Conservation (phyloP, 2,888 invertebrate species). For the Dryococelus australis region DNA sequence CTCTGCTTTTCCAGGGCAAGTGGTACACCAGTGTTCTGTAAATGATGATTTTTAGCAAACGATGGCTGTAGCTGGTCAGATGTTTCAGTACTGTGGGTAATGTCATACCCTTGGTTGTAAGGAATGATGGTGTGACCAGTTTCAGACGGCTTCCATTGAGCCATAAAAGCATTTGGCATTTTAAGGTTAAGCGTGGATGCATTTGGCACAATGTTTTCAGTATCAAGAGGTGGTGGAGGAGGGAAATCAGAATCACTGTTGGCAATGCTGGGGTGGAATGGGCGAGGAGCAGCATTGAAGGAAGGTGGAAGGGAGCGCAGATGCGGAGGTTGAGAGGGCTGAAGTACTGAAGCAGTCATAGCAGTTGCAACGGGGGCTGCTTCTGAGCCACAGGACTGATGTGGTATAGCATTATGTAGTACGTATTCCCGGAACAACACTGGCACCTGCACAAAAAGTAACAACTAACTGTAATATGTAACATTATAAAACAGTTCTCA, state of each 20-base stretch:
- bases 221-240: conserved; percentile 10
- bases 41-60: neutral
- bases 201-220: neutral
- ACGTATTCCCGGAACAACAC: conserved; percentile 26
- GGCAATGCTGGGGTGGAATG: conserved; percentile 28
- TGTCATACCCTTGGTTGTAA: neutral
- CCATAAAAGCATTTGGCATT: conserved; percentile 40
- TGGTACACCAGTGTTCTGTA: too few species aligned
- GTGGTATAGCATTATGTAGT: neutral
- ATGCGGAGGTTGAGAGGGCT: conserved; percentile 37
- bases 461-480: neutral
- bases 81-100: neutral
- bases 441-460: conserved; percentile 33
- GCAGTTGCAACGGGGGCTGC: neutral
- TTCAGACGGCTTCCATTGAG: conserved; percentile 22
- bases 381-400: neutral
- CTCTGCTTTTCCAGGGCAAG: neutral
- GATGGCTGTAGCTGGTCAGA: neutral
- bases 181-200: conserved; percentile 29
- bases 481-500: too few species aligned
- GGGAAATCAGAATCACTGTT: conserved; percentile 39
- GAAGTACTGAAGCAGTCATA: conserved; percentile 31
- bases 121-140: neutral
- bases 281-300: conserved; percentile 36
- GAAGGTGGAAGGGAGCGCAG: conserved; percentile 32